Evolutionary conservation across 2,888 invertebrate genomes (phyloP).

Genomic region (Phortica magna): DNA sequence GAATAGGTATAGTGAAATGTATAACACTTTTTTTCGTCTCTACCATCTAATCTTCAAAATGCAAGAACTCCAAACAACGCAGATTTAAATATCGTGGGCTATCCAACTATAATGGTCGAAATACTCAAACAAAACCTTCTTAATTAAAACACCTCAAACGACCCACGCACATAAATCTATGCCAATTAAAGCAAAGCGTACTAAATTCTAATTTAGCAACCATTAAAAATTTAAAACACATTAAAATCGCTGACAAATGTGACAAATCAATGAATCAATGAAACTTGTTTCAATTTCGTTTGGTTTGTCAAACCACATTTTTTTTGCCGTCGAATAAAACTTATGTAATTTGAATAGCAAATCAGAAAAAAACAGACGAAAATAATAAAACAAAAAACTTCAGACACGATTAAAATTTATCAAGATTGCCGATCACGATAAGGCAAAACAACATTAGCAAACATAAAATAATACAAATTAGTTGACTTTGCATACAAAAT

Average conservation of each 20-base stretch:
- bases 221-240: conserved; percentile 45
- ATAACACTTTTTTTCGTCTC: too few relatives aligned
- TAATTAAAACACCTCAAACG: neutral
- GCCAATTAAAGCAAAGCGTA: conserved; percentile 9
- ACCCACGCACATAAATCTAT: conserved; percentile 14
- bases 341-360: conserved; percentile 8
- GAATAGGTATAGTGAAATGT: too few relatives aligned
- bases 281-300: conserved; percentile 57
- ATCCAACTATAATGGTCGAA: too few relatives aligned
- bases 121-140: too few relatives aligned
- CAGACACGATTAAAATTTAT: conserved; percentile 26
- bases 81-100: too few relatives aligned
- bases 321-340: conserved; percentile 6
- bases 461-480: conserved; percentile 10
- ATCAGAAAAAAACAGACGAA: conserved; percentile 4
- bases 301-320: conserved; percentile 14
- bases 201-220: conserved; percentile 24
- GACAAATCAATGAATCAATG: conserved; percentile 58
- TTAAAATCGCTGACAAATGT: conserved; percentile 56
- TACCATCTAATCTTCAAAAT: too few relatives aligned
- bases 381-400: conserved; percentile 20
- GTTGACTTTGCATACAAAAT: neutral
- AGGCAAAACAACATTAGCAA: conserved; percentile 7
- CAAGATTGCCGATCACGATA: conserved; percentile 13
- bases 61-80: too few relatives aligned